phyloP scores from a whole-genome alignment of 2,113 vertebrate genomes.

The Daubentonia madagascariensis region DNA sequence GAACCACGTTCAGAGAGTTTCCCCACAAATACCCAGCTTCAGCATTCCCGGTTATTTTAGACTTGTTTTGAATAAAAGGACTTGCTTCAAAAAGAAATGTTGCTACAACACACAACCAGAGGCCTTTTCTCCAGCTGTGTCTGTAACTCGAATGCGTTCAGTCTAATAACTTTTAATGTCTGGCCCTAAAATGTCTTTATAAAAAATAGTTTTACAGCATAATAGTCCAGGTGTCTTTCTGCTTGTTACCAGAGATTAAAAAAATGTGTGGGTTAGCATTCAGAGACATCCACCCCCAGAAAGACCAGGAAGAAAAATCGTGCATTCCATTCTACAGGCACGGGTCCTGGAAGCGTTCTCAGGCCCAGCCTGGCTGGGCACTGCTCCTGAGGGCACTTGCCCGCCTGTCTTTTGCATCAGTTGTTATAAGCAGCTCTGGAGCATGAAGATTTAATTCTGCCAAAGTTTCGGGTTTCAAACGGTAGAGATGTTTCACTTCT shows the following conservation, averaged over 20 bases:
- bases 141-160: constrained; percentile 84
- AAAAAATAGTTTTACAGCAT: constrained; percentile 86
- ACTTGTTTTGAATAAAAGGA: constrained; percentile 77
- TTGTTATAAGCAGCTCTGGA: constrained; percentile 75
- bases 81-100: constrained; percentile 69
- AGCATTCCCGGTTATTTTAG: constrained; percentile 66
- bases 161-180: constrained; percentile 88
- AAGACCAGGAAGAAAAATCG: constrained; percentile 1
- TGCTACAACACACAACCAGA: constrained; percentile 71
- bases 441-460: constrained; percentile 76
- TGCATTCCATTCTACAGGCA: constrained; percentile 47
- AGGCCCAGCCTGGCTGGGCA: not conserved
- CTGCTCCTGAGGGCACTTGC: constrained; percentile 47
- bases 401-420: constrained; percentile 74
- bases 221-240: constrained; percentile 86
- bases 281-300: constrained; percentile 59
- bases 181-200: constrained; percentile 88
- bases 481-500: constrained; percentile 86
- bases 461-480: constrained; percentile 83
- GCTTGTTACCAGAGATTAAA: constrained; percentile 83
- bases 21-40: constrained; percentile 58
- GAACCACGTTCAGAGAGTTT: constrained; percentile 46
- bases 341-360: constrained; percentile 15
- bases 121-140: constrained; percentile 80
- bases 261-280: constrained; percentile 81